Base-by-base conservation (phyloP, 2,113 vertebrate species). In the Cercopithecus mona region DNA sequence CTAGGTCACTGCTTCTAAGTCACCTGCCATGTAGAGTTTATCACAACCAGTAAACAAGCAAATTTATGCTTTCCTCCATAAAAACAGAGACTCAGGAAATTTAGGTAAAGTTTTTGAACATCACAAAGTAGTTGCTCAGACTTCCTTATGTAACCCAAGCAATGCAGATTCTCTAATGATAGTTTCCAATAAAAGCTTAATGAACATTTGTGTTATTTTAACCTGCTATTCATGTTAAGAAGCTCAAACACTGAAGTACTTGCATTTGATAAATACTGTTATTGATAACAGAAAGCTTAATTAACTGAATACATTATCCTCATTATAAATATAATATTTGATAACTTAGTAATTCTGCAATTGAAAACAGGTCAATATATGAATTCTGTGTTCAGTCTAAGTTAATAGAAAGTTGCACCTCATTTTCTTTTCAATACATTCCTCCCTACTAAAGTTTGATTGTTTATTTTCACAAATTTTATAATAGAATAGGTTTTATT, bases 221-320 rank as follows among this genome's bases (percentile, higher is more conserved):
- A 35, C 1, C 5, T 81, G 5, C 9, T 82, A 38, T 40, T 94
- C 38, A 83, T 27, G 6, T 64, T 70, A 35, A 76, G 16, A 91
- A 73, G 52, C 14, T 75, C 57, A 79, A 86, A 59, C 22, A 68
- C 10, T n/a, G 25, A 83, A 40, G 78, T 93, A 75, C 7, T 89
- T 90, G 2, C 9, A 95, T 92, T 97, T 84, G 40, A 88, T 55
- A 32, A 94, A 76, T 92, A 80, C 9, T 2, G 10, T 91, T 1
- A 89, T 95, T 95, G 68, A 38, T 88, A 79, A 38, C 1, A 98
- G 81, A 92, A 96, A 38, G 1, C 6, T 94, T 93, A 88, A 95
- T 95, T 96, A 90, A 90, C 55, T 96, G 83, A 14, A 87, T 73
- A 50, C 6, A 22, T 25, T 98, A 91, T 86, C n/a, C 14, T 92